A percentile compares a stretch with the other conserved stretches of the same genome.
phyloP scores from a whole-genome alignment of 2,113 vertebrate genomes.

The Corapipo altera region DNA sequence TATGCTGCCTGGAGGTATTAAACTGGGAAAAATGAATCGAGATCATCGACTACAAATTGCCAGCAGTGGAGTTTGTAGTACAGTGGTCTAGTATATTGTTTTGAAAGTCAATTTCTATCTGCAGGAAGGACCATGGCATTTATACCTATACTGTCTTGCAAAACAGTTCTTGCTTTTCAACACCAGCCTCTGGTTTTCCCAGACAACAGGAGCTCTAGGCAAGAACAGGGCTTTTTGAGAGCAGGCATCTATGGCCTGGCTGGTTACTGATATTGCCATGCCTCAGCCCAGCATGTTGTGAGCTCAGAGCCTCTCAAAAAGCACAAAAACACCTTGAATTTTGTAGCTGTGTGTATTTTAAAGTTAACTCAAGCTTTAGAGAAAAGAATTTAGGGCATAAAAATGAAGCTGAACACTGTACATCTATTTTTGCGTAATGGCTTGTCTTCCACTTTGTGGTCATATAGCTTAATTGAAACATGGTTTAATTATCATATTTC shows the following conservation, averaged over 20 bases:
- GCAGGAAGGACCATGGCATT: not conserved
- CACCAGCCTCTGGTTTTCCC: not conserved
- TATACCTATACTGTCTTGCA: not conserved
- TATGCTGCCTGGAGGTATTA: not conserved
- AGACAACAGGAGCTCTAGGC: not conserved
- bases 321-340: not conserved
- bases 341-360: not conserved
- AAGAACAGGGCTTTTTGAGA: not conserved
- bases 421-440: not conserved
- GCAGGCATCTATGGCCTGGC: not conserved
- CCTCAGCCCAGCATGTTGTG: not conserved
- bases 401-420: not conserved
- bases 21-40: not conserved
- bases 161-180: not conserved
- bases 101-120: not conserved
- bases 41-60: not conserved
- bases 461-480: conserved; percentile 37
- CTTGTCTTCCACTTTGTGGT: not conserved
- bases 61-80: not conserved
- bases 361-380: not conserved
- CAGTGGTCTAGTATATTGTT: not conserved
- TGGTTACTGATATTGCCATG: not conserved
- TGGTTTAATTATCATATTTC: conserved; percentile 18
- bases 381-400: not conserved
- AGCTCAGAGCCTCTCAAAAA: not conserved